These are phyloP conservation scores for Xylota sylvarum DNA, from an alignment of 2,888 invertebrate genomes.

Conservation along the genomic window DNA sequence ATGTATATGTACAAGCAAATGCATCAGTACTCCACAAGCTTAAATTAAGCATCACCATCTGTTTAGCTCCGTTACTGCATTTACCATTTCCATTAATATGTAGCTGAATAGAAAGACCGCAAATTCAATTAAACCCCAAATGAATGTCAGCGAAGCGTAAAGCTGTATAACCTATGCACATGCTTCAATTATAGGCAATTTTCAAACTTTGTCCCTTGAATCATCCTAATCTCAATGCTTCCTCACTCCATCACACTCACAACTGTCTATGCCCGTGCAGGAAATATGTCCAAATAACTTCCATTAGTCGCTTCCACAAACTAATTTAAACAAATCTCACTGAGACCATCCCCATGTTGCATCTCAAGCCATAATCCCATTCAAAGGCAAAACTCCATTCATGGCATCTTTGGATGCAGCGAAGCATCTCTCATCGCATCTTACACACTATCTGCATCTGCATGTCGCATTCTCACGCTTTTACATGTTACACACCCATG, in stretches of 20 bases:
- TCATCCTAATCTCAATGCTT: constrained; percentile 15
- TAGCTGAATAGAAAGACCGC: neutral
- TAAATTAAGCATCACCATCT: neutral
- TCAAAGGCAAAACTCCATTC: constrained; percentile 45
- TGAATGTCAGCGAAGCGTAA: constrained; percentile 30
- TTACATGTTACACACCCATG: neutral
- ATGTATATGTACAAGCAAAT: neutral
- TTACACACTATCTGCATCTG: constrained; percentile 23
- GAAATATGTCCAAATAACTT: constrained; percentile 58
- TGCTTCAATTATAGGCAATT: constrained; percentile 60
- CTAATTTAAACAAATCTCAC: constrained; percentile 60
- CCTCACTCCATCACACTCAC: too few species aligned
- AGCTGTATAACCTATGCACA: constrained; percentile 40
- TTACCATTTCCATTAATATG: constrained; percentile 1
- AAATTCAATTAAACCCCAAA: constrained; percentile 43
- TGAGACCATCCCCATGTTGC: constrained; percentile 20
- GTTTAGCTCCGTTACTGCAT: neutral
- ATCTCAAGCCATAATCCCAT: constrained; percentile 42
- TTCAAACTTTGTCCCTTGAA: constrained; percentile 52
- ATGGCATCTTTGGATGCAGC: constrained; percentile 41
- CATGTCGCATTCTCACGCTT: constrained; percentile 29
- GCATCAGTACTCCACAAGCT: neutral
- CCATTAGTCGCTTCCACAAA: constrained; percentile 54
- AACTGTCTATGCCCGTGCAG: neutral
- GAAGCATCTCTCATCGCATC: constrained; percentile 52